Percentiles rank a stretch among this genome's conserved stretches.
Conservation (phyloP, 2,113 vertebrate genomes). For the Fregetta grallaria region DNA sequence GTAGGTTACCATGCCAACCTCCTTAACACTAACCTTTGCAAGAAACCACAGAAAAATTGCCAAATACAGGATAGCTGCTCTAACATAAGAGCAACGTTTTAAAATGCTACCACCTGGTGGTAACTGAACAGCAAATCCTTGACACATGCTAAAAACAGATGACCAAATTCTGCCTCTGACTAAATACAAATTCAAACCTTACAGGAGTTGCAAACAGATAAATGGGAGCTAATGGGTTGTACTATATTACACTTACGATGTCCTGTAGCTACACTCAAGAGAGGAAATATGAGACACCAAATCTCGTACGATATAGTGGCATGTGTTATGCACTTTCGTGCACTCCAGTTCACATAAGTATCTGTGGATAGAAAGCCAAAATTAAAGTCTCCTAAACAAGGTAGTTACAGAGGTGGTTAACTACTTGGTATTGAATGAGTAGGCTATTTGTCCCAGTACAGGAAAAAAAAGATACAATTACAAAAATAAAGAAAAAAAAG, state of each 20-base stretch:
- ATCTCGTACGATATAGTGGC: accelerated
- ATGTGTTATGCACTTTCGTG: background rate
- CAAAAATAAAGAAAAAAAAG: background rate
- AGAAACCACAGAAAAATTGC: background rate
- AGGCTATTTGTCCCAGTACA: background rate
- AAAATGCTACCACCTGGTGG: constrained; percentile 70
- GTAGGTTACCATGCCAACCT: constrained; percentile 20
- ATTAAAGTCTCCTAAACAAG: background rate
- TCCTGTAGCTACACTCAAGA: accelerated
- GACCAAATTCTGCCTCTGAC: background rate
- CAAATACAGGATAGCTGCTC: background rate
- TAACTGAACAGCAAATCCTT: background rate
- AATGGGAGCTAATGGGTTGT: background rate
- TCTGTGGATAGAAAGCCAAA: background rate
- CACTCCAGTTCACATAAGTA: accelerated
- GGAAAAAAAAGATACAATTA: background rate
- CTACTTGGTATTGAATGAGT: background rate
- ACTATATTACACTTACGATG: background rate
- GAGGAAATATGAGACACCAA: background rate
- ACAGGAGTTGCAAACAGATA: background rate
- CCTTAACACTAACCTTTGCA: background rate
- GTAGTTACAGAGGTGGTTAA: background rate
- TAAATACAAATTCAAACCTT: background rate
- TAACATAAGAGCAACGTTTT: constrained; percentile 25
- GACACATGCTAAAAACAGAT: background rate